Base-by-base conservation (phyloP, 2,888 invertebrate genomes). In the Leucoptera coffeella region DNA sequence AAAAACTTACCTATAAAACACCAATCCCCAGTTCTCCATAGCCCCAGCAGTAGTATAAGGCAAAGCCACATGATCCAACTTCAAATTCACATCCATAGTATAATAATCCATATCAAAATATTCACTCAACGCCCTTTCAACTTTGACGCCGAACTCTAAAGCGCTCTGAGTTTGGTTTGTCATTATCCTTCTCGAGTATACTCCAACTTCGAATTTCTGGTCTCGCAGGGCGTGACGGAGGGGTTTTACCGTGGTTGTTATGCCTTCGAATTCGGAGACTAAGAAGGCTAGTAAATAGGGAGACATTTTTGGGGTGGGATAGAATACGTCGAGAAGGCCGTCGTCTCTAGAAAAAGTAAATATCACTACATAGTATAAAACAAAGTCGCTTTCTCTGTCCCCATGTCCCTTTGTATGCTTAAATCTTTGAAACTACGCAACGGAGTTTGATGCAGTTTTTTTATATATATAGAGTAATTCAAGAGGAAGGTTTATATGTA, bases 11-110 rank as follows among this genome's bases (percentile, higher is more conserved):
- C 78, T 77, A 56, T 85, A 92, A 3, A 85, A 90, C 4, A 90
- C 74, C 12, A 92, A 62, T 5, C 91, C 92, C 90, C 91, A 92
- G 48, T 93, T 92, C 48, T 91, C 90, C 91, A 92, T 91, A 27
- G 91, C 91, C 22, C 86, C 87, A 34, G 85, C 81, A 23, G 76
- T 74, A 48, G 91, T 89, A 47, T 91, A 87, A 0, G 88, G 82
- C 31, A 93, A 74, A 2, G 88, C 90, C 9, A 89, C 79, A 43
- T 90, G 79, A 43, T 91, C 85, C 51, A 90, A 73, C 47, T 90
- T 90, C 4, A 79, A 64, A 30, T 84, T 60, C 2, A 69, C 73
- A 32, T 78, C 45, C 4, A 60, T 50, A 0, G 45, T 42, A 30
- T 72, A 73, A 38, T 77, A 79, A 5, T 62, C 40, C n/a, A 74